phyloP scores from a whole-genome alignment of 2,113 vertebrate species.

The Hippocampus abdominalis region DNA sequence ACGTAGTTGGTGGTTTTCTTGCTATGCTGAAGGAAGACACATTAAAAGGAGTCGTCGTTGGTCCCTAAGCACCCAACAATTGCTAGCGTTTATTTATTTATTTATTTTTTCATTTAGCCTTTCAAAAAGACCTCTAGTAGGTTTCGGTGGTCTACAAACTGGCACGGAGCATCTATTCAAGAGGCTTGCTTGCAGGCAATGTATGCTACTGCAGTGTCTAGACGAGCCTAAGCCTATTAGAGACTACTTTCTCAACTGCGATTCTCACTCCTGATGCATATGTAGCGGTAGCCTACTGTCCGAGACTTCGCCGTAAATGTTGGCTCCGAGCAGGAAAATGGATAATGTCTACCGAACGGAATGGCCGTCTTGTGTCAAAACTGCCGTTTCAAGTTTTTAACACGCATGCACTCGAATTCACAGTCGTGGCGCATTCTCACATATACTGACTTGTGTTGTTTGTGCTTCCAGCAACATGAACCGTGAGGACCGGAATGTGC shows the following conservation, averaged over 20 bases:
- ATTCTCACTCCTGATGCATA: constrained; percentile 1
- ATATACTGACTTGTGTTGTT: constrained; percentile 54
- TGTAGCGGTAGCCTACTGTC: not conserved
- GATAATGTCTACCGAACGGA: not conserved
- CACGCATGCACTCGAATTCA: not conserved
- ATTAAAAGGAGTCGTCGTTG: not conserved
- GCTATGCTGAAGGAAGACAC: not conserved
- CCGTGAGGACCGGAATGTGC: constrained; percentile 99
- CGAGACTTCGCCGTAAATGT: not conserved
- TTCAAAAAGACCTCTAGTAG: not conserved
- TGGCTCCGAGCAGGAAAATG: not conserved
- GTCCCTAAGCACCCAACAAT: not conserved
- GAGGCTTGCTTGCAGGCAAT: constrained; percentile 31
- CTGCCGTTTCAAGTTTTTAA: not conserved
- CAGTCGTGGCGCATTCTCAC: not conserved
- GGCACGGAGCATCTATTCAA: constrained; percentile 18
- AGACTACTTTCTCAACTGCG: constrained; percentile 46
- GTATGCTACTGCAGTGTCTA: constrained; percentile 27
- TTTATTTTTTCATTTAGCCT: not conserved
- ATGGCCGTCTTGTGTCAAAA: not conserved
- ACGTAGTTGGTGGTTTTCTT: too few species aligned
- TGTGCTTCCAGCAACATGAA: constrained; percentile 96
- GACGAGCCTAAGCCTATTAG: constrained; percentile 45
- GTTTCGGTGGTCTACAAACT: constrained; percentile 10
- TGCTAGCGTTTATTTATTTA: not conserved